Evolutionary conservation across 1,140 invertebrate genomes (phyloP), one percentile per base, ranked within the genome.

Genomic region (Anastatus disparis): DNA sequence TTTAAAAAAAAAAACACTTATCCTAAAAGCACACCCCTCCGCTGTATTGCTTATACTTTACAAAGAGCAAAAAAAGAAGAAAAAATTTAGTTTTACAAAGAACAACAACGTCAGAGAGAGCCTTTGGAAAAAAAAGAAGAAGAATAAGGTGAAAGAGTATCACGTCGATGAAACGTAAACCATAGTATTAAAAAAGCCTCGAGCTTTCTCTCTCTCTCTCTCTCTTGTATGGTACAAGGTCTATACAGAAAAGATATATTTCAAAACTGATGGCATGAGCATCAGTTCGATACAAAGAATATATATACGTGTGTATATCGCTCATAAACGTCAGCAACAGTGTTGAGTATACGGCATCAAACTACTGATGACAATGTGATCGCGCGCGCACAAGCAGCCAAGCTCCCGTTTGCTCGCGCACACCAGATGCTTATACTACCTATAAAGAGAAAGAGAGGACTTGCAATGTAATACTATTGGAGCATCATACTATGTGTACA

Each of bases 131-230:
- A 24, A 63, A 63, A 22, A 27, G 10, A 20, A 26, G 42, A 27
- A n/a, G 2, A 26, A n/a, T n/a, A 2, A 20, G 22, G 29, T 13
- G 42, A 2, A 44, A 15, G 31, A 44, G 55, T 40, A 55, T 42
- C n/a, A 55, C 55, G n/a, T 56, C 52, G 20, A 59, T 59, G 65
- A 68, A 68, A 68, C 42, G 55, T 68, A 59, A 68, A 44, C 26
- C 65, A 0, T 50, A n/a, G 42, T 29, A 40, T 40, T 50, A 50
- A 44, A 46, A 68, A 59, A 9, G 35, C 15, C 22, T 3, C 31
- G 48, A 26, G 48, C 7, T 35, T 35, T 10, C 31, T 35, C 31
- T 35, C 10, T 35, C 31, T 35, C 31, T 35, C 9, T 52, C 48
- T 52, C 9, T 22, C 24, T 27, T 27, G 29, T 22, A 9, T 20